A percentile compares a stretch with the other conserved stretches of the same genome.
These are phyloP conservation scores for Platygyra sinensis DNA, from an alignment of 64 coral and sea anemone genomes.

Conservation along the genomic window DNA sequence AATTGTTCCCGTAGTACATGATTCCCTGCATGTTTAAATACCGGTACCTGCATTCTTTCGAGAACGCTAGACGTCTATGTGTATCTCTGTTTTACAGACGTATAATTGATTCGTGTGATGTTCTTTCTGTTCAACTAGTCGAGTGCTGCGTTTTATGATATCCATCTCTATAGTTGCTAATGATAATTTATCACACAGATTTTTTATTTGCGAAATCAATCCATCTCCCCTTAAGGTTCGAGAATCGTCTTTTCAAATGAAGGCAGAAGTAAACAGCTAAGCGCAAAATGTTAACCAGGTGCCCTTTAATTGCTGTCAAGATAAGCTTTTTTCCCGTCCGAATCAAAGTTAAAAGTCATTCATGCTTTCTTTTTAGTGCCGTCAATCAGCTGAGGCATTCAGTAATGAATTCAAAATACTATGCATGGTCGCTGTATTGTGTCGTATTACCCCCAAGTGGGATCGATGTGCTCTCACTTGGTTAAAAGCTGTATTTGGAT, in stretches of 20 bases:
- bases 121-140: not conserved
- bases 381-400: not conserved
- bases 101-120: not conserved
- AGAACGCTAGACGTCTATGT: no score
- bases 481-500: not conserved
- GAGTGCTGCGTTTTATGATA: not conserved
- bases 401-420: not conserved
- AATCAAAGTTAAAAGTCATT: not conserved
- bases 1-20: no score
- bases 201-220: no score
- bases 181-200: not conserved
- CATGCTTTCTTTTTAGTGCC: not conserved
- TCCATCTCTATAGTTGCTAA: not conserved
- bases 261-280: no score
- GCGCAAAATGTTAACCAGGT: no score
- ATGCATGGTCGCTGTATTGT: not conserved
- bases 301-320: not conserved
- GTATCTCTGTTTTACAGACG: no score
- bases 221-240: no score
- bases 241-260: no score
- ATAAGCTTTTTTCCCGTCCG: not conserved
- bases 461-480: not conserved
- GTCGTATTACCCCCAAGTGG: not conserved
- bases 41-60: no score
- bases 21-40: no score